phyloP scores from a whole-genome alignment of 2,113 vertebrate genomes.

The Pachycephala philippinensis region DNA sequence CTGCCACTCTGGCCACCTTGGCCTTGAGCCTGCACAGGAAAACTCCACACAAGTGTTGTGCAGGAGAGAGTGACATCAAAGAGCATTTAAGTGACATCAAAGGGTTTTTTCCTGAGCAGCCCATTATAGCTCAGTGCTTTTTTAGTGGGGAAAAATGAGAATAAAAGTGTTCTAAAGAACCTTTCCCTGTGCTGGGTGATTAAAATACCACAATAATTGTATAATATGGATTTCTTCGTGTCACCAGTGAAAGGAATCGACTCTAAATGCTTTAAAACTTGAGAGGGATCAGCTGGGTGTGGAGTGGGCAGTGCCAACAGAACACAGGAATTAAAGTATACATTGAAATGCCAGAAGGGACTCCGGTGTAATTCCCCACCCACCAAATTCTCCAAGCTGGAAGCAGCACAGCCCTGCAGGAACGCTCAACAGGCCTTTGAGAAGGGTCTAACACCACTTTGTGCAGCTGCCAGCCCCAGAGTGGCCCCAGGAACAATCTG shows the following conservation, averaged over 20 bases:
- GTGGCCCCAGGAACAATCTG: neutral
- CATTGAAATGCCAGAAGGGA: neutral
- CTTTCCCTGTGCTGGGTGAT: neutral
- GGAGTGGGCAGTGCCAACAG: neutral
- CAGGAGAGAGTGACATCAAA: neutral
- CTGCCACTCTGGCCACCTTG: neutral
- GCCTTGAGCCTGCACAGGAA: neutral
- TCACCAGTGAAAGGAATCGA: neutral
- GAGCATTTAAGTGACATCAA: neutral
- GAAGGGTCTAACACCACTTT: neutral
- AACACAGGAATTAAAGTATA: neutral
- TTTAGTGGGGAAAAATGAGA: neutral
- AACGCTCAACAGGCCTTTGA: neutral
- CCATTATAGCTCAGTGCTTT: neutral
- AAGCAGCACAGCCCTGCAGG: neutral
- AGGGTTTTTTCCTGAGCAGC: accelerated
- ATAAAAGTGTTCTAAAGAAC: neutral
- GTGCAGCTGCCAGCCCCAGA: neutral
- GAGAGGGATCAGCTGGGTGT: neutral
- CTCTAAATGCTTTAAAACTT: neutral
- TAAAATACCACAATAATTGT: neutral
- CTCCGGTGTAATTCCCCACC: neutral
- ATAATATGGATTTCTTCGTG: neutral
- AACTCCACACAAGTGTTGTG: neutral
- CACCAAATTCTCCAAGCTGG: neutral